phyloP scores from a whole-genome alignment of 2,113 vertebrate genomes.

The Eulemur rufifrons region DNA sequence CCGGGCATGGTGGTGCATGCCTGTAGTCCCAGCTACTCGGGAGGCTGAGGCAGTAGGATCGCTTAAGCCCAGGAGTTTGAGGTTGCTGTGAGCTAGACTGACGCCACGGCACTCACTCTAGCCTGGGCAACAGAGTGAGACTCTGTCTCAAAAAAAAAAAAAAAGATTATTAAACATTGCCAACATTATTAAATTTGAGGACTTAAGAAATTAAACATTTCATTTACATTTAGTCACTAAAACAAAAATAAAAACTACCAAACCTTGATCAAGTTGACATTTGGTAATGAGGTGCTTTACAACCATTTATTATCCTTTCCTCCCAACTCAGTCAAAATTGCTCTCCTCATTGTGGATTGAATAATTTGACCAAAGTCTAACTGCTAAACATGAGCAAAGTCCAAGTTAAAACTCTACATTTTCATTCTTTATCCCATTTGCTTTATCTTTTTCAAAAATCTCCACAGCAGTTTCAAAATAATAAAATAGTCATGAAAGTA shows the following conservation, averaged over 20 bases:
- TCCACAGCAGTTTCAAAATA: background rate
- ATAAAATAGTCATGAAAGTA: background rate
- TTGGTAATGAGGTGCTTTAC: background rate
- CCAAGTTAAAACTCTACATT: conserved; percentile 31
- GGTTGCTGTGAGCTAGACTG: no score
- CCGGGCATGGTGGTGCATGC: no score
- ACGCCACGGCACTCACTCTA: no score
- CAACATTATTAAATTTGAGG: background rate
- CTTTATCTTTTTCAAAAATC: background rate
- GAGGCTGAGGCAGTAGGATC: no score
- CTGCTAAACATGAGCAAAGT: conserved; percentile 8
- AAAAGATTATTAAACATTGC: background rate
- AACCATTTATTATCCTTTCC: conserved; percentile 29
- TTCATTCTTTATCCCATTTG: background rate
- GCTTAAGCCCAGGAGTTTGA: no score
- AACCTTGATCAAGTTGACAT: background rate
- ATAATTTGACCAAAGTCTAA: conserved; percentile 33
- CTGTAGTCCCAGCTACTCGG: no score
- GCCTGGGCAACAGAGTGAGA: no score
- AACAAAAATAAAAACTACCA: background rate
- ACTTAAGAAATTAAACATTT: conserved; percentile 27
- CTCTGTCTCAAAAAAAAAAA: no score
- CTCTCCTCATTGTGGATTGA: conserved; percentile 11
- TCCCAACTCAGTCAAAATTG: background rate
- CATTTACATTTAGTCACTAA: background rate